phyloP scores from a whole-genome alignment of 2,113 vertebrate genomes.

The Terrapene triunguis region DNA sequence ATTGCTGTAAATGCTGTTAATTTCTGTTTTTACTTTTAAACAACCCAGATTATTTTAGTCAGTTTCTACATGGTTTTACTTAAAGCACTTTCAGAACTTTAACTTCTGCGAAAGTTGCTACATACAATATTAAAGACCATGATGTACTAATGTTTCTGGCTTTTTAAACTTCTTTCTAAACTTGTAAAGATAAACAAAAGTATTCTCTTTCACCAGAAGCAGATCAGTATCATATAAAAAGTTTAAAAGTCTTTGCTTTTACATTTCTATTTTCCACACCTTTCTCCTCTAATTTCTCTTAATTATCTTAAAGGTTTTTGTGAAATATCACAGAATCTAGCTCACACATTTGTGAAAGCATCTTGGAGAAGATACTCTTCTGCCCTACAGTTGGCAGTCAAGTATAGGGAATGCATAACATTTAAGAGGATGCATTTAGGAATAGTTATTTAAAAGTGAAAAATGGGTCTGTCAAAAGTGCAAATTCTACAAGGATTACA shows the following conservation, averaged over 20 bases:
- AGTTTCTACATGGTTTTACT: no score
- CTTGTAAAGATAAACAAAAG: accelerated
- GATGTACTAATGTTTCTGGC: accelerated
- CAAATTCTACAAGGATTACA: neutral
- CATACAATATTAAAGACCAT: neutral
- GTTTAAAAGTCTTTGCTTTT: accelerated
- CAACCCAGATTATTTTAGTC: no score
- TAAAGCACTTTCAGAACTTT: no score
- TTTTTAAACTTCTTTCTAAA: no score
- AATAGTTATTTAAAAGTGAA: neutral
- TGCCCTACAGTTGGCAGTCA: neutral
- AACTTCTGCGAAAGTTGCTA: no score
- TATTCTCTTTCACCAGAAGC: accelerated
- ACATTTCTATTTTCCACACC: neutral
- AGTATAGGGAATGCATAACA: accelerated
- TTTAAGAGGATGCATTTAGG: accelerated
- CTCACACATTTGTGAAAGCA: neutral
- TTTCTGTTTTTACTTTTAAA: no score
- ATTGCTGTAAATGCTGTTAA: no score
- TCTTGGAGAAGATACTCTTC: accelerated
- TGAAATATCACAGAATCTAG: neutral
- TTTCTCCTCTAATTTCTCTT: neutral
- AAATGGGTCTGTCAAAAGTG: neutral
- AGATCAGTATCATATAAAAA: accelerated
- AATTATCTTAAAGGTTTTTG: neutral